These are phyloP conservation scores for Ametastegia equiseti DNA, from an alignment of 2,888 invertebrate species.

Conservation along the genomic window DNA sequence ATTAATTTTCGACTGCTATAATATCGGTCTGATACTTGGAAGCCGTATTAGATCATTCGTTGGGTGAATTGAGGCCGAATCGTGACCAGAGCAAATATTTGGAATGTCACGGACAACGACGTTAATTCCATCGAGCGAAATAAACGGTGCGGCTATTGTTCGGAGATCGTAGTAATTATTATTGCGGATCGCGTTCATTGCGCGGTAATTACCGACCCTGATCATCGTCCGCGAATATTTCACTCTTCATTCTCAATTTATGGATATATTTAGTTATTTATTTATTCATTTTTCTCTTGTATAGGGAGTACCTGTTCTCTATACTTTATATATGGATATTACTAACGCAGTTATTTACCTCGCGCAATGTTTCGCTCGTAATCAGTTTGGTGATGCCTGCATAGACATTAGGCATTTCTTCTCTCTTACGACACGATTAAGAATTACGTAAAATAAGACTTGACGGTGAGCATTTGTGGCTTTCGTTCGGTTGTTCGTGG, in stretches of 20 bases:
- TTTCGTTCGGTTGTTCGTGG: too few relatives aligned
- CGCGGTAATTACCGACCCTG: neutral
- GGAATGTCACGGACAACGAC: constrained; percentile 5
- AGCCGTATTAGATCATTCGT: constrained; percentile 39
- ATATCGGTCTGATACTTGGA: constrained; percentile 1
- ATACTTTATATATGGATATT: too few relatives aligned
- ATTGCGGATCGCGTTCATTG: neutral
- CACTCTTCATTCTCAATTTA: neutral
- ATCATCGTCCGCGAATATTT: neutral
- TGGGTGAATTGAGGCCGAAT: constrained; percentile 24
- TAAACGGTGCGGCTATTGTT: neutral
- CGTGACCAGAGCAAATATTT: constrained; percentile 38
- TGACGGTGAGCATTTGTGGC: too few relatives aligned
- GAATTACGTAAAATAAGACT: neutral
- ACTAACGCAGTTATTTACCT: neutral
- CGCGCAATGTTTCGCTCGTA: neutral
- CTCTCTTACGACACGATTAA: neutral
- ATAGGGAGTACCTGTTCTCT: too few relatives aligned
- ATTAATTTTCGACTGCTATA: neutral
- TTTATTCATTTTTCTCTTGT: neutral
- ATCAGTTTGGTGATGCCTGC: neutral
- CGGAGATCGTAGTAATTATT: neutral
- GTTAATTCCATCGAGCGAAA: constrained; percentile 25
- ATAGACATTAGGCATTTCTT: neutral
- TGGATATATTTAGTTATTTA: neutral